Evolutionary conservation across 2,888 invertebrate genomes (phyloP), one percentile per base, ranked within the genome.

Genomic region (Stenurella melanura): DNA sequence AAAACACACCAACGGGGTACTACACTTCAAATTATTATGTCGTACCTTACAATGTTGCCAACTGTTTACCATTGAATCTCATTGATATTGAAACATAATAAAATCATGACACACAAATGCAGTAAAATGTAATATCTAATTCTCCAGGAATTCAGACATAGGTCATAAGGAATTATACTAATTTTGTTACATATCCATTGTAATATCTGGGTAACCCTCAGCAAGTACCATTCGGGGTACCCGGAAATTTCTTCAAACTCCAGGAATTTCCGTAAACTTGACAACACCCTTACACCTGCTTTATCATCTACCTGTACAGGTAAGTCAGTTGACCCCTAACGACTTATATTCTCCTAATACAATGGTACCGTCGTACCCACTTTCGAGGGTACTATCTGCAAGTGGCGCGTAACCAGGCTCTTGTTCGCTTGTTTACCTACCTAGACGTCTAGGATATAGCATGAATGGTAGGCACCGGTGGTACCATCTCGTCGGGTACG

Each of bases 281-380:
- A 17, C 72, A 72, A 72, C 63, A 54, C 17, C 21, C 54, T 18
- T 5, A 18, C 63, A 72, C 72, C 72, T 72, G 72, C 54, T n/a
- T 63, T 58, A 6, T 9, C 3, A 15, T 38, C 63, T 63, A 72
- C 72, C 72, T 72, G 72, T 63, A 7, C 50, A 72, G 72, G 72
- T 72, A 63, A 50, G 63, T 26, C 26, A 12, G 6, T 38, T 15
- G 21, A 26, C 63, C 56, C 34, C 21, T 6, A n/a, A 10, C 34
- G 17, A 26, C 56, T 74, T 21, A 74, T 74, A 15, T n/a, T 74
- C 69, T 74, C 74, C 74, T 74, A 18, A 74, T 74, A 69, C 17
- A 17, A 70, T 60, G 78, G 80, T 82, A 83, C 78, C 78, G 75
- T 66, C 68, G 79, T 80, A 82, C 80, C 80, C 78, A 80, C 81